phyloP scores from a whole-genome alignment of 2,888 invertebrate genomes.

The Phlogophora meticulosa region DNA sequence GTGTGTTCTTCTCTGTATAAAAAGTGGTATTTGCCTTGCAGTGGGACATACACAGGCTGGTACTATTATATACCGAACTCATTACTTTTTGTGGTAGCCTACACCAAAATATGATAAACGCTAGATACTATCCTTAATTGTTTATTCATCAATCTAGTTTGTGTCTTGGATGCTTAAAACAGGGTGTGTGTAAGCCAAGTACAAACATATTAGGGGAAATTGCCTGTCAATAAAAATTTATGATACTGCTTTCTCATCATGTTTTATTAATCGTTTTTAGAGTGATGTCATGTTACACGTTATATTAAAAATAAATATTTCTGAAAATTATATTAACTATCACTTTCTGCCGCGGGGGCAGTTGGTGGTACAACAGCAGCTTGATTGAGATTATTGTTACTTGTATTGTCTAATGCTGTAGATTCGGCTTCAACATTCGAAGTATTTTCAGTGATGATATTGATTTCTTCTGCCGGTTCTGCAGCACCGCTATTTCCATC shows the following conservation, averaged over 20 bases:
- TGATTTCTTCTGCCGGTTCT: slow-evolving; percentile 50
- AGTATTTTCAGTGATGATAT: slow-evolving; percentile 52
- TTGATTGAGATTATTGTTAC: slow-evolving; percentile 22
- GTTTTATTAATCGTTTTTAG: slow-evolving; percentile 57
- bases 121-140: slow-evolving; percentile 18
- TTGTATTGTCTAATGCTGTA: neutral
- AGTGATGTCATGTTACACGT: slow-evolving; percentile 40
- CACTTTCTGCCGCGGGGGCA: neutral
- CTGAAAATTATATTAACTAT: neutral
- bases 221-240: slow-evolving; percentile 61
- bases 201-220: slow-evolving; percentile 54
- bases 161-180: slow-evolving; percentile 25
- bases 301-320: slow-evolving; percentile 33
- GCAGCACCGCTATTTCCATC: slow-evolving; percentile 21
- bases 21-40: too few species aligned
- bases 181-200: slow-evolving; percentile 37
- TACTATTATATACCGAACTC: neutral
- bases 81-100: neutral
- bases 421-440: slow-evolving; percentile 6
- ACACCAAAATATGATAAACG: slow-evolving; percentile 1
- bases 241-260: slow-evolving; percentile 51
- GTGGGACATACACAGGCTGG: neutral
- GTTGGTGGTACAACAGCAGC: neutral
- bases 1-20: too few species aligned
- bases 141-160: slow-evolving; percentile 33